phyloP scores from a whole-genome alignment of 2,888 invertebrate species.

The Drosophila pseudotakahashii region DNA sequence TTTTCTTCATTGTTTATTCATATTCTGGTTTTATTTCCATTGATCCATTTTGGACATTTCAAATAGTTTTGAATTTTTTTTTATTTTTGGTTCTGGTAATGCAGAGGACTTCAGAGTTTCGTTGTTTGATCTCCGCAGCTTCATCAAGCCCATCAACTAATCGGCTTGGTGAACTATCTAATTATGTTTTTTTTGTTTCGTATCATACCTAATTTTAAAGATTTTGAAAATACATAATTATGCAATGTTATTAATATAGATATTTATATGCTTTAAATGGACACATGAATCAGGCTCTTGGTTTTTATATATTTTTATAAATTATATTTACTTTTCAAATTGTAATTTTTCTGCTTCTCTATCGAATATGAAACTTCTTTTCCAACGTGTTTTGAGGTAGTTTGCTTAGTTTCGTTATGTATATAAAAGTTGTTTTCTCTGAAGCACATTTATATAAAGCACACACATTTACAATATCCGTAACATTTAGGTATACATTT shows the following conservation, averaged over 20 bases:
- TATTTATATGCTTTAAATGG: constrained; percentile 64
- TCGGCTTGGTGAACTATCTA: constrained; percentile 32
- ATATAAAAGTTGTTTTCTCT: constrained; percentile 59
- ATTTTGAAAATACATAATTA: constrained; percentile 55
- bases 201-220: constrained; percentile 45
- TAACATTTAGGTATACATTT: constrained; percentile 61
- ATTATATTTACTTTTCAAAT: constrained; percentile 53
- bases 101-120: constrained; percentile 14
- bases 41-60: constrained; percentile 6
- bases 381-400: constrained; percentile 69
- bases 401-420: constrained; percentile 61
- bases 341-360: constrained; percentile 30
- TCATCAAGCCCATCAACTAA: constrained; percentile 18
- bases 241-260: constrained; percentile 39
- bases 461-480: constrained; percentile 81
- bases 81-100: constrained; percentile 27
- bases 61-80: constrained; percentile 12
- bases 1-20: constrained; percentile 35
- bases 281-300: constrained; percentile 76
- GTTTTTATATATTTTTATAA: constrained; percentile 49
- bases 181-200: constrained; percentile 13
- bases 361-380: constrained; percentile 67
- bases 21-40: constrained; percentile 14
- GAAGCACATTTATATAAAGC: constrained; percentile 83
- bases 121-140: constrained; percentile 5